Conservation (phyloP, 2,113 vertebrate genomes). For the Platichthys stellatus region DNA sequence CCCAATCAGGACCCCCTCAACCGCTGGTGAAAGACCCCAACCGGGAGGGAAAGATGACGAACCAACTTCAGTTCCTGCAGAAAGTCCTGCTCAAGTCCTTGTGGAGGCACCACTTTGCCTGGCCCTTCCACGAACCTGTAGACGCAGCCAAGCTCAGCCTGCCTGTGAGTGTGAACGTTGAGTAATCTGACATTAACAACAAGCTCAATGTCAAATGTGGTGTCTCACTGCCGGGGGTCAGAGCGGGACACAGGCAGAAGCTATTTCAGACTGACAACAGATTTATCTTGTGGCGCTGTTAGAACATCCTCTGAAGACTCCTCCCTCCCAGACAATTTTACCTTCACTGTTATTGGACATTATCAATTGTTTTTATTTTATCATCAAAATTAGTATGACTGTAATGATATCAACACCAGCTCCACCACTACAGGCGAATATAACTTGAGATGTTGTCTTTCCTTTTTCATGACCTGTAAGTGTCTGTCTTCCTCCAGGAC, state of each 20-base stretch:
- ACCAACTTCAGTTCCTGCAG: conserved; percentile 94
- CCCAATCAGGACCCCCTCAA: conserved; percentile 81
- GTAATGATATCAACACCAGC: neutral
- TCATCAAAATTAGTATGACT: neutral
- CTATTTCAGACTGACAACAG: neutral
- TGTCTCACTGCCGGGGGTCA: no score
- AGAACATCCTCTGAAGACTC: neutral
- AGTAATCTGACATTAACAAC: no score
- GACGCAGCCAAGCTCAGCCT: conserved; percentile 88
- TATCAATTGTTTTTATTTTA: no score
- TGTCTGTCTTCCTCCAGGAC: conserved; percentile 77
- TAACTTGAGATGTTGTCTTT: neutral
- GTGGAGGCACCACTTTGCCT: conserved; percentile 95
- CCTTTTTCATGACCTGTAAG: neutral
- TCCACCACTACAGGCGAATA: neutral
- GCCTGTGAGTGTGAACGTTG: conserved; percentile 82
- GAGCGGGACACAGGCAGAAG: neutral
- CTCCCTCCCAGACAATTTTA: neutral
- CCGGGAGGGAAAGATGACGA: conserved; percentile 89
- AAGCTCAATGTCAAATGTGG: no score
- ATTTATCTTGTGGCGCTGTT: neutral
- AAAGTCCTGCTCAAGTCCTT: conserved; percentile 92
- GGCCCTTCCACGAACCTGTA: conserved; percentile 94
- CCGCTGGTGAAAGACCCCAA: conserved; percentile 86
- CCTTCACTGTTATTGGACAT: neutral